Base-by-base conservation (phyloP, 92 coral and sea anemone genomes). In the Phenganax subtilis region DNA sequence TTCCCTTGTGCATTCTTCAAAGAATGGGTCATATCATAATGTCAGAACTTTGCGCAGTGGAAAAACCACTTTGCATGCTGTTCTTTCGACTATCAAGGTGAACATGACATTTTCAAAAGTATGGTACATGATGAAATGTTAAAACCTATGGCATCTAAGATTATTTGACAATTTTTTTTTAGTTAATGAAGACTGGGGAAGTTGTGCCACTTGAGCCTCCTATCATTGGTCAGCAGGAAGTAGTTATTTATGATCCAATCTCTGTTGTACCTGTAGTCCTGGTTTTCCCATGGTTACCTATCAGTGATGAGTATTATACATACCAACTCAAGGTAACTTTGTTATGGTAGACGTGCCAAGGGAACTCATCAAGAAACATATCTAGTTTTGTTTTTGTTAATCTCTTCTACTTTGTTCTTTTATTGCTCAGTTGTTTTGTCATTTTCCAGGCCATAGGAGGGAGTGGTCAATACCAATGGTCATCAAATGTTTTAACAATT, bases 201-300 rank as follows among this genome's bases (percentile, higher is more conserved):
- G 68, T 89, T 15, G 66, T 87, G 52, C 85, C 86, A 12, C 88
- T 94, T 77, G 85, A 91, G 10, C 81, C 86, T 30, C 97, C 97
- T 47, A 87, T 94, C 81, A 88, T 94, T 12, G 98, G 98, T 1
- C 90, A 94, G 70, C 98, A 94, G 80, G 98, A 90, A 73, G 89
- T 92, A 31, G 96, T 90, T 63, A 94, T 94, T 61, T 94, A 90
- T 88, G 93, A 92, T 51, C 91, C 97, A 31, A 91, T 94, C 28
- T 82, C 83, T 0, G 92, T 94, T 28, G 84, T 85, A 37, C 98
- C 98, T 28, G 92, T 90, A 25, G 83, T 90, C 60, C 68, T 94
- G 2, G 89, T 94, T 72, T 91, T 94, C 82, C 98, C 98, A 31
- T 94, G 98, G 98, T 88, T 92, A 83, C 98, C 98, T 25, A 75